phyloP scores from a whole-genome alignment of 1,140 invertebrate genomes.

The Melipona quadrifasciata region DNA sequence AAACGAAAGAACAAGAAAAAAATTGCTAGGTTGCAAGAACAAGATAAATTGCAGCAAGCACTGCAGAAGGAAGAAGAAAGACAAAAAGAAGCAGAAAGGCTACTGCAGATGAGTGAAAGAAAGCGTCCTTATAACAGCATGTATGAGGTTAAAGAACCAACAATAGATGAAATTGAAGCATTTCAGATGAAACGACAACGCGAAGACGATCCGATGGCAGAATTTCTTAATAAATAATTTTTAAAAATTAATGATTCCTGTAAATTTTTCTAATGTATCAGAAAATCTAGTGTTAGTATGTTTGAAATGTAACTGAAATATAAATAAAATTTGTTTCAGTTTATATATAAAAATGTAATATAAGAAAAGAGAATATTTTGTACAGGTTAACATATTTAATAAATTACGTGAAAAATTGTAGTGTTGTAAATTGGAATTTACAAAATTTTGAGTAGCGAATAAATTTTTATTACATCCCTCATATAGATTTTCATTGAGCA shows the following conservation, averaged over 20 bases:
- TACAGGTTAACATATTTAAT: constrained; percentile 75
- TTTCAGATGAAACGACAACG: constrained; percentile 92
- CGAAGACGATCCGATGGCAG: constrained; percentile 95
- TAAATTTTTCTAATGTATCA: not conserved
- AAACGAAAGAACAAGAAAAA: constrained; percentile 87
- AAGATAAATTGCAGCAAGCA: constrained; percentile 83
- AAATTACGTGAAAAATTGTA: not conserved
- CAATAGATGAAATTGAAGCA: constrained; percentile 96
- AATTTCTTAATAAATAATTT: constrained; percentile 81
- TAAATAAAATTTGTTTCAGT: constrained; percentile 86
- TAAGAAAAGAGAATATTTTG: constrained; percentile 80
- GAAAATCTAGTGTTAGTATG: not conserved
- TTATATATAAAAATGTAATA: not conserved
- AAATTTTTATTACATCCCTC: not conserved
- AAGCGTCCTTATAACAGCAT: constrained; percentile 96
- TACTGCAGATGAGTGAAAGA: constrained; percentile 91
- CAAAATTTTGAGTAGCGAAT: not conserved
- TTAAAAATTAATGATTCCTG: not conserved
- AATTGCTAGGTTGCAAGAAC: constrained; percentile 81
- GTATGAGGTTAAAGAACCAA: constrained; percentile 90
- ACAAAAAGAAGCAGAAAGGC: constrained; percentile 84
- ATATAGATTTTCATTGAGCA: not conserved
- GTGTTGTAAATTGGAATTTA: not conserved
- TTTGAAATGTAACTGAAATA: not conserved
- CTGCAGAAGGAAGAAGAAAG: constrained; percentile 86